phyloP scores from a whole-genome alignment of 2,797 vertebrate genomes.

The Dermochelys coriacea region DNA sequence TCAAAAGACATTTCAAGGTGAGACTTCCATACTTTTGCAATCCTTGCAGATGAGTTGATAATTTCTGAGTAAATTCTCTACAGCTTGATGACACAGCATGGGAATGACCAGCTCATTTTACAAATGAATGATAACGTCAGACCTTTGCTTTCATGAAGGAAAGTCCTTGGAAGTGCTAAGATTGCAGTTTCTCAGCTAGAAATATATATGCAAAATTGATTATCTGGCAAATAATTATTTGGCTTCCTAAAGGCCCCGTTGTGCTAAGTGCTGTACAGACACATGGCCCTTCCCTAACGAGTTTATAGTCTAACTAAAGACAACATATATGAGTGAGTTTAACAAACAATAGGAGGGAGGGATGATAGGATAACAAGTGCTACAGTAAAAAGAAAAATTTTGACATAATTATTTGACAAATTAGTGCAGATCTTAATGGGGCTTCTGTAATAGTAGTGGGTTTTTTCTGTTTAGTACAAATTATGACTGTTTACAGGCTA shows the following conservation, averaged over 20 bases:
- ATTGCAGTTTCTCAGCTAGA: constrained; percentile 25
- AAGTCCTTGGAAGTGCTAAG: constrained; percentile 11
- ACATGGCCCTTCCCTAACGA: background rate
- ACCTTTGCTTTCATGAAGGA: constrained; percentile 34
- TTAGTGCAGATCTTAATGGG: background rate
- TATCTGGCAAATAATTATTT: background rate
- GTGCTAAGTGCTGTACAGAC: background rate
- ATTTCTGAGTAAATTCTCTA: constrained; percentile 30
- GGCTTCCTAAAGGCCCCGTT: background rate
- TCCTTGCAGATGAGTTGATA: constrained; percentile 79
- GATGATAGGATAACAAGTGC: background rate
- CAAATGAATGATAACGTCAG: constrained; percentile 43
- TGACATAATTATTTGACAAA: background rate
- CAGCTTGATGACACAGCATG: constrained; percentile 40
- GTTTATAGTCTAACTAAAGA: background rate
- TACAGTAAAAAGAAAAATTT: background rate
- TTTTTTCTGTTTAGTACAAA: background rate
- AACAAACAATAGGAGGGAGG: background rate
- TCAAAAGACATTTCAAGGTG: constrained; percentile 73
- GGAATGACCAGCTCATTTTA: constrained; percentile 17
- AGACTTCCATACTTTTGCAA: constrained; percentile 62
- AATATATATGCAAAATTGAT: constrained; percentile 10
- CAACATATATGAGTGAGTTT: background rate
- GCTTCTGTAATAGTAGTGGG: background rate
- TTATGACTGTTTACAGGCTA: background rate